Evolutionary conservation across 2,797 vertebrate genomes (phyloP), one percentile per base, ranked within the genome.

Genomic region (Nyctalus aviator): DNA sequence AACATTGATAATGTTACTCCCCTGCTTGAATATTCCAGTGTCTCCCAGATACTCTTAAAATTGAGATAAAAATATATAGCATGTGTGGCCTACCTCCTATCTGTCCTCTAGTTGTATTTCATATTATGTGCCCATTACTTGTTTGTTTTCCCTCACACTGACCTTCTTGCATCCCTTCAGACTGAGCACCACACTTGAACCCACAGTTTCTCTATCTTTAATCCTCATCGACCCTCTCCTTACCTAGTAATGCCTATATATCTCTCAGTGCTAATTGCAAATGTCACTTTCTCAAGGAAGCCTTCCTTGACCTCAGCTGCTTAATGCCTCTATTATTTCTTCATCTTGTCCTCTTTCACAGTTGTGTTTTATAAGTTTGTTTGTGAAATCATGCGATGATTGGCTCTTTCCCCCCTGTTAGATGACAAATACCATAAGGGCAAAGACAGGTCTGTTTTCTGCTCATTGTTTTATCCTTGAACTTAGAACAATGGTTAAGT

Each of bases 371-470:
- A 72, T 66, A 82, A 17, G 46, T 41, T 69, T 83, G 14, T 66
- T 91, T 79, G 15, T 71, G 41, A 81, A 93, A 88, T 75, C 53
- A 71, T 44, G 44, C 76, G 37, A 71, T 46, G 78, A 78, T 32
- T 59, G 69, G 48, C 50, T 91, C 23, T 69, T 18, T 69, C 1
- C 10, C 13, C 17, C 21, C 15, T 57, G 75, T 59, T 84, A 66
- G 5, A 79, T 50, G 35, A 30, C 17, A 73, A 84, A 23, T 27
- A 32, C 44, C 41, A 25, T 48, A 90, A 81, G 44, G 27, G 17
- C 44, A 86, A 73, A 17, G 20, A 32, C n/a, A 72, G 72, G 62
- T 84, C 41, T 79, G 44, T 66, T 81, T 95, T 93, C 66, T 89
- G 46, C 21, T 71, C 73, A 15, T 25, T 87, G 21, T 87, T 90